Base-by-base conservation (phyloP, 2,113 vertebrate species). In the Mixornis gularis region DNA sequence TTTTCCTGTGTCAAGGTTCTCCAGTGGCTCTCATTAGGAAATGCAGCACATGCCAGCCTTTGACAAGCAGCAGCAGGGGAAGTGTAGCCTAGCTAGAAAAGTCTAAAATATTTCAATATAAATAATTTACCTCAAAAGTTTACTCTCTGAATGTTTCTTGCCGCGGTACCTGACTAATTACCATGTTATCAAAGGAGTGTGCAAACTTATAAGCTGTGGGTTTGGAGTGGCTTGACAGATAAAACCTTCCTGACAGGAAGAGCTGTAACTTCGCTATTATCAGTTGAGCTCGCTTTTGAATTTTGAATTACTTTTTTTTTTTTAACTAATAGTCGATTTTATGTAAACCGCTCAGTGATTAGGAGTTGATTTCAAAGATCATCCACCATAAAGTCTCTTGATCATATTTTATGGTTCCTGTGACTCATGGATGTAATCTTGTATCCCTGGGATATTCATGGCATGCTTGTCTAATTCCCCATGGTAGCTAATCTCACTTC, bases 331-430 rank as follows among this genome's bases (percentile, higher is more conserved):
- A 79, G 87, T 63, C 6, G 20, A 62, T 92, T 92, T 93, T 85
- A 69, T 90, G 46, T 80, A 90, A 79, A 88, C 30, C 1, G 1
- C 85, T 93, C 27, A 6, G 70, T 18, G 88, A 95, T 96, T 94
- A 95, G 56, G 80, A 91, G 56, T 59, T 94, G 89, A 95, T 96
- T 96, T 96, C 58, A 79, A 87, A 93, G 92, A 95, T 96, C 79
- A 93, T 93, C 89, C 79, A 85, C 71, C 36, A 21, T 94, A 94
- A 94, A 82, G 52, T 92, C 92, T 83, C 94, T 78, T 95, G 89
- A 95, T 94, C 95, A 58, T 88, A 90, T 96, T 96, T 94, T 89
- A 88, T 77, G 72, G 68, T 78, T 92, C 68, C 68, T 40, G 51
- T 53, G 41, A 89, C 85, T 93, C 64, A 16, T 8, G 52, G 64